Evolutionary conservation across 2,888 invertebrate species (phyloP), one percentile per base, ranked within the genome.

Genomic region (Mamestra brassicae): DNA sequence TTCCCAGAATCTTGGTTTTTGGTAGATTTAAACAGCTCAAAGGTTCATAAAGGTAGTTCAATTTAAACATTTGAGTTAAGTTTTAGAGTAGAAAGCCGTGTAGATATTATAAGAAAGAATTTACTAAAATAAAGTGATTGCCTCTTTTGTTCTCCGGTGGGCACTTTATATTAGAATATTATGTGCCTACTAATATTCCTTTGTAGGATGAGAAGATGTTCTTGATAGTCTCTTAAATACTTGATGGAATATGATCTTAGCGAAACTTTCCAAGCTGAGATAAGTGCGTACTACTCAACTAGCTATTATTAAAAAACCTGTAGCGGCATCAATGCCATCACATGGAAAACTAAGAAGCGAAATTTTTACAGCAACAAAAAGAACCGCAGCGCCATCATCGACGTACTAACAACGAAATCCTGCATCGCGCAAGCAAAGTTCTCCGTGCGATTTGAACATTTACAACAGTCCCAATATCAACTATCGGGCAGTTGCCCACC

Each of bases 51-150:
- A 34, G 6, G 34, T 67, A 74, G 62, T 62, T 62, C 61, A 62
- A 74, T 74, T 47, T 47, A 66, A 73, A 66, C 17, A 80, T 62
- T 73, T 6, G 13, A 36, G 13, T 4, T 61, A 63, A 13, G 11
- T 60, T 72, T 64, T 26, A 26, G 26, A 26, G 26, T 26, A 26
- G 26, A 26, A 26, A 26, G 26, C 26, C 26, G 26, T 26, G 26
- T 26, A 26, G 26, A 26, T 26, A 26, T 26, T 26, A 26, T 1
- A 26, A 47, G 8, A 54, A 47, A 47, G 11, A 26, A 63, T 38
- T 64, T 55, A 38, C 50, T 58, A 2, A 13, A 38, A 42, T 8
- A 36, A 64, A 72, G 36, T 15, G 11, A 38, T 50, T 64, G 34
- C 42, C 36, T 55, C n/a, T 52, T 65, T 65, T 34, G 45, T 73